Percentiles rank a stretch among this genome's conserved stretches.
These are phyloP conservation scores for Nephrotoma guestfalica DNA, from an alignment of 2,888 invertebrate species.

Conservation along the genomic window DNA sequence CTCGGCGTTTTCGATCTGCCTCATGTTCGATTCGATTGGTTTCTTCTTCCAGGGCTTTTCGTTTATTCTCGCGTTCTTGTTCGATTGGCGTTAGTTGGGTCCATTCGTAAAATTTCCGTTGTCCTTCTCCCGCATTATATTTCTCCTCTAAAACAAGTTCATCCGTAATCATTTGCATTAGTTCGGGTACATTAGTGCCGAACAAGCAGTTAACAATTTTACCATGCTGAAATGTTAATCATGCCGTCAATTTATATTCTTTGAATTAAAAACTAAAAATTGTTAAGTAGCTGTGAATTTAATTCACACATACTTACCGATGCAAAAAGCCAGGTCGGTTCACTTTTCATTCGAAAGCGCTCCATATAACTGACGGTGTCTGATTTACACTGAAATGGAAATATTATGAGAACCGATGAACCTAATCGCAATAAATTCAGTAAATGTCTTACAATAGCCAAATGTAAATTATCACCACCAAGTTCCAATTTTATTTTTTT, in stretches of 20 bases:
- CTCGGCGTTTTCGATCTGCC: slow-evolving; percentile 17
- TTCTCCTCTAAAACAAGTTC: slow-evolving; percentile 50
- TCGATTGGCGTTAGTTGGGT: slow-evolving; percentile 39
- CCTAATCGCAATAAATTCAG: not conserved
- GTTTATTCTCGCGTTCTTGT: slow-evolving; percentile 28
- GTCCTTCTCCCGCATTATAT: slow-evolving; percentile 21
- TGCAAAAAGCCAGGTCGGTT: slow-evolving; percentile 83
- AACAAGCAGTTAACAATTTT: slow-evolving; percentile 63
- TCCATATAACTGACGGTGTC: slow-evolving; percentile 59
- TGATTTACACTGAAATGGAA: slow-evolving; percentile 36
- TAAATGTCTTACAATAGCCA: slow-evolving; percentile 41
- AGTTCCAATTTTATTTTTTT: slow-evolving; percentile 77
- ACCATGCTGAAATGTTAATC: slow-evolving; percentile 40
- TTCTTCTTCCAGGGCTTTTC: slow-evolving; percentile 18
- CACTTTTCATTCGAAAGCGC: slow-evolving; percentile 67
- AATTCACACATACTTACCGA: slow-evolving; percentile 36
- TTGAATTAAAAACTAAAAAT: no score
- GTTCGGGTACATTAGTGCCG: slow-evolving; percentile 68
- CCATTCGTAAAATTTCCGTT: slow-evolving; percentile 26
- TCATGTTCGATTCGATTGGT: slow-evolving; percentile 20
- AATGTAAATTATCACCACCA: slow-evolving; percentile 62
- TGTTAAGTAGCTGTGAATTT: no score
- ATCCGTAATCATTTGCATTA: slow-evolving; percentile 50
- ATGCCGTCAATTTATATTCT: no score
- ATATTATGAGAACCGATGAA: not conserved